These are phyloP conservation scores for Drosophila yooni DNA, from an alignment of 2,888 invertebrate species.

Conservation along the genomic window DNA sequence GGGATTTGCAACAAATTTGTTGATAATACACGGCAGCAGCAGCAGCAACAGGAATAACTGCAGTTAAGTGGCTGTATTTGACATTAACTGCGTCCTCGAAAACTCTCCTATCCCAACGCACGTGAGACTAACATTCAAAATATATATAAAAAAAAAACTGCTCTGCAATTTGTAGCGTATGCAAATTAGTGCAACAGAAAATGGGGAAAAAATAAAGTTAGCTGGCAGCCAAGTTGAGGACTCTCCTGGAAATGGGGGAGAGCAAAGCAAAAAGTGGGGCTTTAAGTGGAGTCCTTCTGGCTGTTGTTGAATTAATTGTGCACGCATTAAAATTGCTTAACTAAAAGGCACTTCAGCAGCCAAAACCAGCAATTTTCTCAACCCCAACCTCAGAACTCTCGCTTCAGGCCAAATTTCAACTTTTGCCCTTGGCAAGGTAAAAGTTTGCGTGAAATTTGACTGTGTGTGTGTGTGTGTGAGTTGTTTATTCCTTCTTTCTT, in stretches of 20 bases:
- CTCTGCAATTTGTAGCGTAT: constrained; percentile 52
- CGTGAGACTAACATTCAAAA: constrained; percentile 3
- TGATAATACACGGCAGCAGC: constrained; percentile 50
- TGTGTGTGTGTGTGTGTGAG: constrained; percentile 1
- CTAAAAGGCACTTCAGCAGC: constrained; percentile 55
- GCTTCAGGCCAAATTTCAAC: constrained; percentile 43
- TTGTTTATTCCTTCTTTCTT: neutral
- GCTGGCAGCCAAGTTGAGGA: constrained; percentile 34
- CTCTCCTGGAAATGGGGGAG: constrained; percentile 1
- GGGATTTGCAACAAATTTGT: constrained; percentile 51
- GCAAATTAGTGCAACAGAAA: constrained; percentile 57
- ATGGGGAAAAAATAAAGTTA: constrained; percentile 29
- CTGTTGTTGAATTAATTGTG: constrained; percentile 77
- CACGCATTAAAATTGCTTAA: constrained; percentile 77
- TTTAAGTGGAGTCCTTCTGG: constrained; percentile 43
- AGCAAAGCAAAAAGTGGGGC: neutral
- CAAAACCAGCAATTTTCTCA: constrained; percentile 21
- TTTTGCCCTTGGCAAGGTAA: constrained; percentile 25
- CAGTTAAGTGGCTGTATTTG: constrained; percentile 63
- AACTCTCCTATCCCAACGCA: constrained; percentile 35
- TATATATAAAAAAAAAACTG: constrained; percentile 25
- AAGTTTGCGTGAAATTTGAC: constrained; percentile 20
- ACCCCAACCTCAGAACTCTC: neutral
- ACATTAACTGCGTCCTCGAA: constrained; percentile 67
- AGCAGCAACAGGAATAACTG: constrained; percentile 27